Base-by-base conservation (phyloP, 1,140 invertebrate genomes). In the Brachionus plicatilis region DNA sequence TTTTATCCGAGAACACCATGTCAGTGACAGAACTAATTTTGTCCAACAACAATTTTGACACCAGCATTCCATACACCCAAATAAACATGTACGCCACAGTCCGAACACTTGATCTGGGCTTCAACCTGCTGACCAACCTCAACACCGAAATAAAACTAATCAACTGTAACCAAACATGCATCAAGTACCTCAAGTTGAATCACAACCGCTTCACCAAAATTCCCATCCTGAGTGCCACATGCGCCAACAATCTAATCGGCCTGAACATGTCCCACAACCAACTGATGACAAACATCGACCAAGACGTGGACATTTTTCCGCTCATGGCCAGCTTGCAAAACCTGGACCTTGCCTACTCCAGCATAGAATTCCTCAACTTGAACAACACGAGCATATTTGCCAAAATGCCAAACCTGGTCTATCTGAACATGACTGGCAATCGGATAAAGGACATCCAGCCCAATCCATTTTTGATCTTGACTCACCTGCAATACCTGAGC, bases 21-120 rank as follows among this genome's bases (percentile, higher is more conserved):
- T 47, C 41, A 47, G 43, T 65, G 11, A 68, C 37, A 37, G 79
- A 82, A 17, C 41, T 82, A 24, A 20, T 82, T 12, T 27, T 82
- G n/a, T 45, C 41, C 20, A 68, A 82, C 43, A 82, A 82, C 33
- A 65, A 29, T 14, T 82, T 65, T 37, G 33, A 45, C 12, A 6
- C 33, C 11, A 60, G 17, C 37, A 27, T 82, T 17, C 79, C 79
- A 27, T 82, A 82, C 65, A 60, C 20, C 14, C 37, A 43, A 45
- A 82, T 82, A 41, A 82, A 82, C 33, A 82, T 14, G n/a, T 82
- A 82, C 17, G 37, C 79, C n/a, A 41, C 17, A 27, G 37, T 82
- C 1, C 37, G 65, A 47, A 65, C 27, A 68, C 41, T 82, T 17
- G 79, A 82, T 65, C 79, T 82, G 0, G 43, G 79, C 53, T 37